These are phyloP conservation scores for Galerucella pusilla DNA, from an alignment of 2,888 invertebrate species.

Conservation along the genomic window DNA sequence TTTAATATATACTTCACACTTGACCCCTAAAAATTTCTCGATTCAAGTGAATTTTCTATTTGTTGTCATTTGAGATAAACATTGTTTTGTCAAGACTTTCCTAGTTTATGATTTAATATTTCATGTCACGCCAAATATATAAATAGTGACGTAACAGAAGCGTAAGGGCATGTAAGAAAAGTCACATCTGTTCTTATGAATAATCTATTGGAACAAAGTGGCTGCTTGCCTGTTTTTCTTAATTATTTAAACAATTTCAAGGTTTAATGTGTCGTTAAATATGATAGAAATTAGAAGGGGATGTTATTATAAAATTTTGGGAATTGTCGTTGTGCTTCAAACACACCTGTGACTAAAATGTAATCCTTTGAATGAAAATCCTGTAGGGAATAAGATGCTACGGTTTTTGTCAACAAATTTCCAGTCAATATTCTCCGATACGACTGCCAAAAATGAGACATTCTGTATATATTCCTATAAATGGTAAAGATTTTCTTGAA, in stretches of 20 bases:
- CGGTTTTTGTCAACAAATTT: too few relatives aligned
- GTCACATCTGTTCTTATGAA: conserved; percentile 8
- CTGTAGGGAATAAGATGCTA: too few relatives aligned
- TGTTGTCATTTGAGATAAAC: too few relatives aligned
- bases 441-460: too few relatives aligned
- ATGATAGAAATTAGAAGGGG: background rate
- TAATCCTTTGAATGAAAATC: too few relatives aligned
- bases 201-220: conserved; percentile 10
- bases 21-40: too few relatives aligned
- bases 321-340: background rate
- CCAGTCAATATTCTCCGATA: too few relatives aligned
- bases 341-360: background rate
- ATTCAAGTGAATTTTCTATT: too few relatives aligned
- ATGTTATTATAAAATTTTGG: background rate
- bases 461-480: too few relatives aligned
- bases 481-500: background rate
- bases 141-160: background rate
- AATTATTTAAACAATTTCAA: conserved; percentile 16
- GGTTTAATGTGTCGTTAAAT: conserved; percentile 7
- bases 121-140: background rate
- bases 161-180: background rate
- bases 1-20: too few relatives aligned
- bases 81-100: too few relatives aligned
- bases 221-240: background rate
- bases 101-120: too few relatives aligned